Conservation (phyloP, 1,140 invertebrate species). For the Leptinotarsa undecemlineata region DNA sequence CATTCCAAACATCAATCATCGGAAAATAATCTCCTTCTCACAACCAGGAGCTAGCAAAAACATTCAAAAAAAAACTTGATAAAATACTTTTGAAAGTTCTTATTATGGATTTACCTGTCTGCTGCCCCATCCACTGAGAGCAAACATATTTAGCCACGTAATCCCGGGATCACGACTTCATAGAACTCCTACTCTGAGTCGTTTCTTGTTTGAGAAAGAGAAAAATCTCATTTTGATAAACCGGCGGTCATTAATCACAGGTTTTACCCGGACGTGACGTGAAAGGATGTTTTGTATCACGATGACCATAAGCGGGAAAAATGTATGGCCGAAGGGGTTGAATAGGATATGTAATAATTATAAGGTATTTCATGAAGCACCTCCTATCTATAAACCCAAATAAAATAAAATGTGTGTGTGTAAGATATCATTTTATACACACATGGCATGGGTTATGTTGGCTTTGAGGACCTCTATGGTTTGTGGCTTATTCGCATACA, state of each 20-base stretch:
- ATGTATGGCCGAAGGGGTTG: neutral
- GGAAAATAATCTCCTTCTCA: no score
- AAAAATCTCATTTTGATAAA: conserved; percentile 51
- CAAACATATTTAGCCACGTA: conserved; percentile 31
- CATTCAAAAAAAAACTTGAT: neutral
- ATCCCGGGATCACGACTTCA: conserved; percentile 37
- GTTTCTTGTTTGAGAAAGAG: conserved; percentile 43
- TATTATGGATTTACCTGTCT: conserved; percentile 32
- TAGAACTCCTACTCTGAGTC: conserved; percentile 23
- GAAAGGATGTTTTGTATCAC: conserved; percentile 48
- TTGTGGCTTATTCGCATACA: no score
- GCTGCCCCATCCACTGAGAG: conserved; percentile 18
- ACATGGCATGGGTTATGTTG: no score
- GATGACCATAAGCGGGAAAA: conserved; percentile 38
- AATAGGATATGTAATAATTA: neutral
- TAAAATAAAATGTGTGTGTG: no score
- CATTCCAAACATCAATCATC: no score
- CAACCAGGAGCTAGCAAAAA: no score
- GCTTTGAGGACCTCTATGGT: no score
- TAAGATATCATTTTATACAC: no score
- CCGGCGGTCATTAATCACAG: conserved; percentile 48
- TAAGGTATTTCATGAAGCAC: no score
- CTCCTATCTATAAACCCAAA: no score
- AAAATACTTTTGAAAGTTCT: neutral
- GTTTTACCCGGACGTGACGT: conserved; percentile 49